Base-by-base conservation (phyloP, 2,113 vertebrate genomes). In the Speoplatyrhinus poulsoni region DNA sequence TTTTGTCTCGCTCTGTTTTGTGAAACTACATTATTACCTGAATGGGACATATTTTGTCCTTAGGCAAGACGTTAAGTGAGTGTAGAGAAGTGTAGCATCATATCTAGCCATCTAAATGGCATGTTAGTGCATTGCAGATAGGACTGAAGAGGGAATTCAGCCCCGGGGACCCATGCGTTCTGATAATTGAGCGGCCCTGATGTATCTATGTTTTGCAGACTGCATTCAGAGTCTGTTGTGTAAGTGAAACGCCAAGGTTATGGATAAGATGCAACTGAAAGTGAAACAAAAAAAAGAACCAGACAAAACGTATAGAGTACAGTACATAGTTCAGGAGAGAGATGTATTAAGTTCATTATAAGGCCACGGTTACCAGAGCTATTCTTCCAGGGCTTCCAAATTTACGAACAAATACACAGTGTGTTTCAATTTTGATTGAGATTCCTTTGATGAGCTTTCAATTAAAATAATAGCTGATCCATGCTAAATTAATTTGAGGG, bases 181-280 rank as follows among this genome's bases (percentile, higher is more conserved):
- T 84, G 50, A 77, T 91, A 90, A 92, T 90, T 87, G 88, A 87
- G 82, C 85, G 80, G 62, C 82, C 70, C 62, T 87, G 85, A 87
- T 88, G 82, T 85, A 81, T 73, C 82, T 75, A 79, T 85, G 87
- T 85, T 88, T 88, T 87, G 75, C 76, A 66, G 68, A 80, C 73
- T 83, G 88, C 84, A 89, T 87, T 84, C 81, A 76, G 79, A 76
- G 70, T 77, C 76, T 73, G 75, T 81, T 86, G 79, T 86, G 69
- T 83, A 83, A 77, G 81, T 71, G 62, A 71, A 76, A 79, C 82
- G 82, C 75, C 84, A 87, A 86, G 88, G 83, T 87, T 90, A 81
- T 79, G 62, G 70, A 79, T 67, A 80, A 72, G 79, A 83, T 72
- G 70, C 79, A 86, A 81, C 69, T 84, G 80, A 76, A 65, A 76